Base-by-base conservation (phyloP, 2,113 vertebrate genomes). In the Colaptes auratus region DNA sequence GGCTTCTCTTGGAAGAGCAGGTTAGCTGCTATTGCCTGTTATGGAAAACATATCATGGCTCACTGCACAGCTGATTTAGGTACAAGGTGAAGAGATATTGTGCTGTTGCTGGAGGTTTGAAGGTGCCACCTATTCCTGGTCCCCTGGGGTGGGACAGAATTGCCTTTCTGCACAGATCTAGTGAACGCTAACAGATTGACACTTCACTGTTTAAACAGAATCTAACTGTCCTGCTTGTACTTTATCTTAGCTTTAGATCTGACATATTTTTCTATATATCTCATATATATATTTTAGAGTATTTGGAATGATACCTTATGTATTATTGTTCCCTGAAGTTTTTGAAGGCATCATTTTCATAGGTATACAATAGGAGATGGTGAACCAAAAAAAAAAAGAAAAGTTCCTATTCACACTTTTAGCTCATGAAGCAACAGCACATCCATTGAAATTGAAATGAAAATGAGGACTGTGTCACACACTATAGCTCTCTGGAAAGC, bases 391-490 rank as follows among this genome's bases (percentile, higher is more conserved):
- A 61, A 55, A 72, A 75, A 63, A 39, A 89, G 65, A 76, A 59
- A 42, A 89, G 69, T 82, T 94, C 75, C 93, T 96, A 95, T 93
- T 97, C 90, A 94, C 66, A 59, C 90, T 95, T 93, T 89, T 67
- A 96, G 76, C 92, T 89, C 80, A 82, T 50, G 91, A 96, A 65
- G 90, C 79, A 92, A 66, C 70, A 96, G 94, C 84, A 85, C 30
- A 78, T 94, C 74, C 75, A 96, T 83, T 96, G 95, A 96, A 96
- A 91, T 96, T 93, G 94, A 95, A 97, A 97, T 96, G 86, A 96
- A 95, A 97, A 96, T 95, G 90, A 60, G 35, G 77, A 94, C 82
- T 96, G 90, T 92, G 90, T 92, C 84, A 92, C 89, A 96, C 70
- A 95, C 94, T 95, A 90, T 93, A 94, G 93, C 81, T 90, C 89